Evolutionary conservation across 2,888 invertebrate species (phyloP).

Genomic region (Clistopyga incitator): DNA sequence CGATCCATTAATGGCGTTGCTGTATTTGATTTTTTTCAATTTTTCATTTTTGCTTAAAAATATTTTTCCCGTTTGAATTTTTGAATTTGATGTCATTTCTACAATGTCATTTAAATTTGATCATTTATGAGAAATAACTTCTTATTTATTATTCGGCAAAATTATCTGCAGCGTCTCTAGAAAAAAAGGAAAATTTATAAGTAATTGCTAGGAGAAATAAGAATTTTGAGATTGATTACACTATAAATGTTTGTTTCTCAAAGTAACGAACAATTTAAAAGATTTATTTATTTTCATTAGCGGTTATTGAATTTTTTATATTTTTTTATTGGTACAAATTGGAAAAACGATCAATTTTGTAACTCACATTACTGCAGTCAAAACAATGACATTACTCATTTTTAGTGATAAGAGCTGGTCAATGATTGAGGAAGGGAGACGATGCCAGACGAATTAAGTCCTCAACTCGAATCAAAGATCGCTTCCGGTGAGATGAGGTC

Average conservation of each 20-base stretch:
- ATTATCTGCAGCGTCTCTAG: not conserved
- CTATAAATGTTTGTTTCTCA: too few relatives aligned
- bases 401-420: slow-evolving; percentile 21
- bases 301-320: not conserved
- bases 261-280: not conserved
- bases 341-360: not conserved
- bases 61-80: not conserved
- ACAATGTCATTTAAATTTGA: not conserved
- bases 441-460: slow-evolving; percentile 79
- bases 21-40: not conserved
- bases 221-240: too few relatives aligned
- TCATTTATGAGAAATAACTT: too few relatives aligned
- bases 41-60: not conserved
- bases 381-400: slow-evolving; percentile 5
- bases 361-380: not conserved
- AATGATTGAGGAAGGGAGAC: slow-evolving; percentile 66
- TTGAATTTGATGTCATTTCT: not conserved
- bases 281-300: not conserved
- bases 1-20: not conserved
- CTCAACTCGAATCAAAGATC: slow-evolving; percentile 82
- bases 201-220: too few relatives aligned
- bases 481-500: slow-evolving; percentile 82
- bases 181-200: too few relatives aligned
- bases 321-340: not conserved
- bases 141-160: not conserved